Percentiles rank a stretch among this genome's conserved stretches.
Conservation (phyloP, 2,113 vertebrate genomes). For the Dissostichus mawsoni region DNA sequence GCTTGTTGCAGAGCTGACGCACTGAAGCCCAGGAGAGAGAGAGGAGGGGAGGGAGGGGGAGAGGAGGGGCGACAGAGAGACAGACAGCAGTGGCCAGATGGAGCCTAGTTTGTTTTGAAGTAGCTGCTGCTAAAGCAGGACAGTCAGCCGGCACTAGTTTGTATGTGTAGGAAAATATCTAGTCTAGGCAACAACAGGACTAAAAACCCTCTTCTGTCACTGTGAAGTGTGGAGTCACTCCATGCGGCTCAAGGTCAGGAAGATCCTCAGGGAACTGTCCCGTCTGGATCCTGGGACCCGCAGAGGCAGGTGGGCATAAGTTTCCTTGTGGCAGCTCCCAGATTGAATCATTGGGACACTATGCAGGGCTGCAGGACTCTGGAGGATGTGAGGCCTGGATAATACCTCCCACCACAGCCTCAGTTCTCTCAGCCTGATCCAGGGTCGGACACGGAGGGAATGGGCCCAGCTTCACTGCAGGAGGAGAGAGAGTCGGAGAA, state of each 20-base stretch:
- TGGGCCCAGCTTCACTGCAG: constrained; percentile 80
- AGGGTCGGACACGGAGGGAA: constrained; percentile 60
- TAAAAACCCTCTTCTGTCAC: constrained; percentile 19
- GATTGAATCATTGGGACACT: neutral
- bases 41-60: constrained; percentile 22
- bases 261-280: constrained; percentile 43
- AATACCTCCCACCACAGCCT: constrained; percentile 25
- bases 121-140: constrained; percentile 62
- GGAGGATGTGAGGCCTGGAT: constrained; percentile 75
- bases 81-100: constrained; percentile 70
- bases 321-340: constrained; percentile 18
- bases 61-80: constrained; percentile 23
- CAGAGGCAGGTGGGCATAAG: constrained; percentile 32
- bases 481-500: constrained; percentile 70
- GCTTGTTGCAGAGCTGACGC: constrained; percentile 81
- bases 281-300: constrained; percentile 30
- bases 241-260: constrained; percentile 75
- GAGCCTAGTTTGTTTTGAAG: constrained; percentile 77
- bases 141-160: constrained; percentile 13
- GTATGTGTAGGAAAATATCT: constrained; percentile 13
- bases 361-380: constrained; percentile 25
- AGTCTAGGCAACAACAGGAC: constrained; percentile 33
- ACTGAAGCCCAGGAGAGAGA: constrained; percentile 62
- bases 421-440: constrained; percentile 41
- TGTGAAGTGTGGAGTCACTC: constrained; percentile 43